Evolutionary conservation across 2,888 invertebrate genomes (phyloP).

Genomic region (Phasia obesa): DNA sequence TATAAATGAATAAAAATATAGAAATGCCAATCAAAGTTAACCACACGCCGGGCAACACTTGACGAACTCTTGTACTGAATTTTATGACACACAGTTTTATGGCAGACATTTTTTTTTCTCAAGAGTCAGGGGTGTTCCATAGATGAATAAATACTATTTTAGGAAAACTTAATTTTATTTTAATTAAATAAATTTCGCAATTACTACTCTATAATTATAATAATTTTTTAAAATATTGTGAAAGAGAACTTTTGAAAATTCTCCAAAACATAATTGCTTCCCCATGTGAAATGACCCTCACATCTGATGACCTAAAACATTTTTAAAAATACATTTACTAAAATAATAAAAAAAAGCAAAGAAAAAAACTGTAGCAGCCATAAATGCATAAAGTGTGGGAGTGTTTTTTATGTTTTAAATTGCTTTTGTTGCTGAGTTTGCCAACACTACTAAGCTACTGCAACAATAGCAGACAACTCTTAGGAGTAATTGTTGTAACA

Average conservation of each 20-base stretch:
- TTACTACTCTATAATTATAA: no score
- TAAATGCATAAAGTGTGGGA: conserved; percentile 46
- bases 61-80: conserved; percentile 7
- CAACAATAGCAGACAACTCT: conserved; percentile 39
- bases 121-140: background rate
- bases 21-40: conserved; percentile 29
- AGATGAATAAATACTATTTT: background rate
- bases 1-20: background rate
- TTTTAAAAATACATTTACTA: conserved; percentile 10
- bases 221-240: no score
- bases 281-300: background rate
- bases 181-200: no score
- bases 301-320: conserved; percentile 11
- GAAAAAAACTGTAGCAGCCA: conserved; percentile 4
- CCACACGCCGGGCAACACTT: conserved; percentile 22
- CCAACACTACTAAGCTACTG: conserved; percentile 29
- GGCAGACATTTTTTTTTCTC: conserved; percentile 25
- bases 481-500: background rate
- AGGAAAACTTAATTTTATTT: no score
- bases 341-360: conserved; percentile 19
- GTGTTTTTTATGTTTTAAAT: conserved; percentile 49
- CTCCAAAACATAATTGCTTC: background rate
- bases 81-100: conserved; percentile 56
- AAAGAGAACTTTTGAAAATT: background rate
- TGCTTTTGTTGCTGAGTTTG: conserved; percentile 21